phyloP scores from a whole-genome alignment of 2,113 vertebrate genomes.

The Columba janthina region DNA sequence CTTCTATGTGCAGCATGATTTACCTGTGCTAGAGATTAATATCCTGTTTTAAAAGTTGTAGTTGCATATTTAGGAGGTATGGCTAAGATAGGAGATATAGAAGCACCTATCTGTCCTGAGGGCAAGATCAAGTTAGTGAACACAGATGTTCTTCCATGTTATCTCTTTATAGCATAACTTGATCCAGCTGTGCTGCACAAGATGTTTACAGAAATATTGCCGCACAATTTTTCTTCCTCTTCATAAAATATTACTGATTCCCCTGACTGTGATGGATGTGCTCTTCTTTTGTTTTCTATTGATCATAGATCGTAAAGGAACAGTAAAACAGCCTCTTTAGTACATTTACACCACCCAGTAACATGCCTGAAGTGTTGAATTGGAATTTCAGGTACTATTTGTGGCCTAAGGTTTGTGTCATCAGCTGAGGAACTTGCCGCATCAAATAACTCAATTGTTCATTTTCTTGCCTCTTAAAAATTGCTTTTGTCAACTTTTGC shows the following conservation, averaged over 20 bases:
- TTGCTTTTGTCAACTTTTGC: slow-evolving; percentile 28
- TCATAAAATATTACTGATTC: neutral
- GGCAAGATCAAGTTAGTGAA: neutral
- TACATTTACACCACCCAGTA: neutral
- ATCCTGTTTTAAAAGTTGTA: neutral
- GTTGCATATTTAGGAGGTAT: neutral
- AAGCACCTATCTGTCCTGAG: neutral
- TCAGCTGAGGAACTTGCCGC: neutral
- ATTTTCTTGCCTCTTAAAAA: slow-evolving; percentile 22
- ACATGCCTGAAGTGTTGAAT: neutral
- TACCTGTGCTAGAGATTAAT: neutral
- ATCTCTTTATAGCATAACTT: neutral
- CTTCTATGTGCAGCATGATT: neutral
- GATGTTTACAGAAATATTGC: neutral
- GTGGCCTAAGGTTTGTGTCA: neutral
- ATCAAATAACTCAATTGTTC: slow-evolving; percentile 6
- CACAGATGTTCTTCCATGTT: neutral
- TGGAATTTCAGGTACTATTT: neutral
- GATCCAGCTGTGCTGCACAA: neutral
- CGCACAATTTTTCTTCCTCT: neutral
- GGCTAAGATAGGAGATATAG: neutral
- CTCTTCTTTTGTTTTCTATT: neutral
- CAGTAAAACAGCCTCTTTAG: neutral
- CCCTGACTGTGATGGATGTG: slow-evolving; percentile 20
- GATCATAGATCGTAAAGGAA: neutral